These are phyloP conservation scores for Leistus spinibarbis DNA, from an alignment of 2,888 invertebrate genomes.

Conservation along the genomic window DNA sequence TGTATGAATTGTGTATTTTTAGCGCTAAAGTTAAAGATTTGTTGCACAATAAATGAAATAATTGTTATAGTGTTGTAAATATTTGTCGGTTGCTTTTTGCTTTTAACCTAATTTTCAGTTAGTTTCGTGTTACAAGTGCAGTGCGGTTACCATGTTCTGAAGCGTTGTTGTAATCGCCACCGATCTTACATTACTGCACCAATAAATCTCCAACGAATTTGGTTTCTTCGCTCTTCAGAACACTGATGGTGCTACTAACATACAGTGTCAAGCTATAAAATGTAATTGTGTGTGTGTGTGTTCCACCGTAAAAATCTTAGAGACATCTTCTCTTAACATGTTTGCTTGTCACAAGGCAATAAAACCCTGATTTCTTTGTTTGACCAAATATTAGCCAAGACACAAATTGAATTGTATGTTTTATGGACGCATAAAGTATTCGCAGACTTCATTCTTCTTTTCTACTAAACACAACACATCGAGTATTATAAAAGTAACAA, in stretches of 20 bases:
- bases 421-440: too few relatives aligned
- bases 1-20: too few relatives aligned
- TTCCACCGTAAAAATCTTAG: too few relatives aligned
- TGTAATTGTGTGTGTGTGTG: background rate
- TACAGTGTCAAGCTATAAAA: background rate
- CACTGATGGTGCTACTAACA: background rate
- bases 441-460: too few relatives aligned
- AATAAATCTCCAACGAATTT: slow-evolving; percentile 31
- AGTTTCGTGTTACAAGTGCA: slow-evolving; percentile 11
- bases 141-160: background rate
- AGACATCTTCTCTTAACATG: too few relatives aligned
- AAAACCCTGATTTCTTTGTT: too few relatives aligned
- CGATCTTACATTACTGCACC: slow-evolving; percentile 31
- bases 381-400: too few relatives aligned
- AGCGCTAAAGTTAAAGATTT: background rate
- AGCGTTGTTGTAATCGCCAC: slow-evolving; percentile 22
- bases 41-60: background rate
- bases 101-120: background rate
- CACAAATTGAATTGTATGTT: too few relatives aligned
- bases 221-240: slow-evolving; percentile 10
- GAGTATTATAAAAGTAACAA: too few relatives aligned
- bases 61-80: background rate
- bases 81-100: background rate
- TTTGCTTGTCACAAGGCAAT: too few relatives aligned
- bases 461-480: too few relatives aligned